Conservation (phyloP, 2,888 invertebrate species). For the Muscina levida region DNA sequence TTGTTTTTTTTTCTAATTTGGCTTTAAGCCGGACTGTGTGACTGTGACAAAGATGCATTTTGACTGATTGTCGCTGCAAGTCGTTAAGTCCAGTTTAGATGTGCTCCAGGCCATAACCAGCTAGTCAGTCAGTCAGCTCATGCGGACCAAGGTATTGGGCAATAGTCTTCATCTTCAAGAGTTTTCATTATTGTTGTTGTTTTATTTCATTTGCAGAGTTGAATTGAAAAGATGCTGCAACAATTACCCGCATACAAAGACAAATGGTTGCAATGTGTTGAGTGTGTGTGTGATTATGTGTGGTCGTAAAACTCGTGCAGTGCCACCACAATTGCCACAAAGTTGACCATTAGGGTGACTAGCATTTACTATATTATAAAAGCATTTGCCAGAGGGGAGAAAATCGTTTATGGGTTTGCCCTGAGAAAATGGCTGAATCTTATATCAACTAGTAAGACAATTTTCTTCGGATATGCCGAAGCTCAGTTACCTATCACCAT, state of each 20-base stretch:
- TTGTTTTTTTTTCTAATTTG: too few species aligned
- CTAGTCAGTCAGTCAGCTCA: slow-evolving; percentile 16
- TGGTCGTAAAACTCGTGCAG: slow-evolving; percentile 48
- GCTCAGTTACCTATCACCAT: too few species aligned
- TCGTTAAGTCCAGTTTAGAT: slow-evolving; percentile 48
- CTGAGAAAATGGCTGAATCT: too few species aligned
- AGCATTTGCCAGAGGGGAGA: too few species aligned
- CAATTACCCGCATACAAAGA: slow-evolving; percentile 7
- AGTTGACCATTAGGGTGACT: not conserved
- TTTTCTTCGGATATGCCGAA: too few species aligned
- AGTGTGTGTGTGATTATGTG: too few species aligned
- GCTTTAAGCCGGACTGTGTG: not conserved
- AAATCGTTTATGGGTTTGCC: too few species aligned
- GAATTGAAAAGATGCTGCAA: slow-evolving; percentile 15
- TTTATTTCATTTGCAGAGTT: not conserved
- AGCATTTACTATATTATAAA: too few species aligned
- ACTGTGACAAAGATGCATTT: slow-evolving; percentile 59
- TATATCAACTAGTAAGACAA: too few species aligned
- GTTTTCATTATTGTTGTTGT: not conserved
- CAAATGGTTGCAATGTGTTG: slow-evolving; percentile 3
- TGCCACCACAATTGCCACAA: not conserved
- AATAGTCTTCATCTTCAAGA: slow-evolving; percentile 24
- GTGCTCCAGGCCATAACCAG: slow-evolving; percentile 45
- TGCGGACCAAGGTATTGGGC: slow-evolving; percentile 14
- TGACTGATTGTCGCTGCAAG: slow-evolving; percentile 59